Evolutionary conservation across 2,797 vertebrate genomes (phyloP), one percentile per base, ranked within the genome.

Genomic region (Champsocephalus esox): DNA sequence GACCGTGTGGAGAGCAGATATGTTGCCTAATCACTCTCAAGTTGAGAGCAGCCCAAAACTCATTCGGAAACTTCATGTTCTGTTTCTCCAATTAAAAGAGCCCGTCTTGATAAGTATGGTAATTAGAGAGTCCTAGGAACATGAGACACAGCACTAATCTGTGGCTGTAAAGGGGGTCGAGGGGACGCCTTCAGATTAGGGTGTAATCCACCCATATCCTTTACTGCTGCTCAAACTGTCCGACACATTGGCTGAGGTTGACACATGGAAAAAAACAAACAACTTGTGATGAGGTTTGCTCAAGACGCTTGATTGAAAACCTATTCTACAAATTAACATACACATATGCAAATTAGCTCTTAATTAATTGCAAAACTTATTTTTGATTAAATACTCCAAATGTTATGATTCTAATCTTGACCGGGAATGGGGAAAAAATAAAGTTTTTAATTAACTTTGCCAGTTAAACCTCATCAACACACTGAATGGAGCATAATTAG

Each of bases 381-480:
- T 93, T 94, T 94, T 95, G 94, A 95, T 95, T 94, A 95, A 95
- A 94, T 94, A 92, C 93, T 94, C 92, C 84, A 95, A 94, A 94
- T 91, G 90, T 94, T 92, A 94, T 91, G 94, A 95, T 95, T 94
- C 89, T 93, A 95, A 95, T 95, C 95, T 94, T 93, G 91, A 93
- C 92, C 78, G 77, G 77, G 84, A 60, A 75, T 66, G 21, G 14
- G 16, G 0, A 48, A 75, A 64, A 75, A 75, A 70, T 75, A 84
- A 85, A 85, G 91, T 87, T 93, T 95, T 94, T 95, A 95, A 95
- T 95, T 95, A 95, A 95, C 94, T 95, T 94, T 90, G 87, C 92
- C 84, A 87, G 92, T 95, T 94, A 94, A 94, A 95, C 90, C 94
- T 95, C 94, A 95, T 95, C 94, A 95, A 93, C 91, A 93, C 86